Base-by-base conservation (phyloP, 1,140 invertebrate species). In the Formica selysi region DNA sequence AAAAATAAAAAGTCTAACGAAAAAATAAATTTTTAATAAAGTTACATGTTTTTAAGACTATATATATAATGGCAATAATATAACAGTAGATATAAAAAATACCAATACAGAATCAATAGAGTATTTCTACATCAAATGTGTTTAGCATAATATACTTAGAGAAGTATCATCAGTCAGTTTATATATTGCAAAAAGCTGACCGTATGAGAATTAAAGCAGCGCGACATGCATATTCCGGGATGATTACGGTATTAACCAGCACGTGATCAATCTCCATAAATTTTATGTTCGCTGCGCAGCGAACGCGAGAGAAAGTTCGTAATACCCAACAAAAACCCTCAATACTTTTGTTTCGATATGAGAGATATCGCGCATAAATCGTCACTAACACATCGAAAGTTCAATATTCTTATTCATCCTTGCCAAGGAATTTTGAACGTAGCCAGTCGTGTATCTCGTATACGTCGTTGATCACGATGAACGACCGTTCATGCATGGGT, bases 241-340 rank as follows among this genome's bases (percentile, higher is more conserved):
- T 65, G 76, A 71, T 83, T 68, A 41, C 70, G 29, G 11, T 68
- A 67, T 78, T 80, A 79, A 80, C 48, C 61, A 68, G n/a, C 36
- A 16, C 54, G 11, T 62, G n/a, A 62, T 87, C 65, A 73, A 79
- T 85, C 86, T 68, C 67, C 80, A 87, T 89, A 87, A 89, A 89
- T 89, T 89, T 85, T 10, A 36, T 22, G 32, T 59, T 62, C 22
- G 29, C n/a, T 16, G 36, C 32, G 44, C 44, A 26, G 19, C 59
- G 22, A 3, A 16, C 32, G 22, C 19, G 6, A 16, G 22, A 65
- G 5, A 57, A 67, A 62, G 44, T 65, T 44, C 36, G 44, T 51
- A 54, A 54, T 16, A 26, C 16, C 13, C 32, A 10, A 19, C 36
- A 73, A 59, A 71, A 81, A 61, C 73, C n/a, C 19, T n/a, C 22